phyloP scores from a whole-genome alignment of 2,888 invertebrate genomes.

The Fabriciana adippe region DNA sequence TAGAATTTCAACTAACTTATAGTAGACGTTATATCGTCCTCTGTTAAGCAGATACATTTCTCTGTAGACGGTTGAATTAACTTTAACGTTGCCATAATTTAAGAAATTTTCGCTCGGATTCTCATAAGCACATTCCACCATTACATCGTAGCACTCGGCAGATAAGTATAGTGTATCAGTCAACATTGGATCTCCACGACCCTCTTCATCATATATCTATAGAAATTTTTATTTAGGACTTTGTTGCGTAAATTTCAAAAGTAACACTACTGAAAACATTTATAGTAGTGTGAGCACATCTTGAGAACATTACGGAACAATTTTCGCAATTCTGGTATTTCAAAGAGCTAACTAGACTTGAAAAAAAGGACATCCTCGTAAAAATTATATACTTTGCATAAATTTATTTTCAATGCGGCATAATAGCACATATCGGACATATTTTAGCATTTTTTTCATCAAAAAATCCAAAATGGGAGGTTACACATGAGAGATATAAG shows the following conservation, averaged over 20 bases:
- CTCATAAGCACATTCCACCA: conserved; percentile 77
- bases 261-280: neutral
- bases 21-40: conserved; percentile 82
- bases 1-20: conserved; percentile 63
- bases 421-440: too few species aligned
- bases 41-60: conserved; percentile 80
- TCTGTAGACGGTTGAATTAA: conserved; percentile 69
- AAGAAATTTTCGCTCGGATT: conserved; percentile 69
- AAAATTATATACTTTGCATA: too few species aligned
- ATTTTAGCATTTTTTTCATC: too few species aligned
- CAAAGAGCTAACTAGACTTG: too few species aligned
- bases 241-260: too few species aligned
- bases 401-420: too few species aligned
- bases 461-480: too few species aligned
- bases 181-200: conserved; percentile 71
- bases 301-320: too few species aligned
- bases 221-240: neutral
- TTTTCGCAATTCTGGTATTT: too few species aligned
- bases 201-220: conserved; percentile 71
- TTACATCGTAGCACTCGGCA: conserved; percentile 84
- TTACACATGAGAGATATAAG: too few species aligned
- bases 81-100: conserved; percentile 82
- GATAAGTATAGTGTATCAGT: conserved; percentile 68
- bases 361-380: too few species aligned
- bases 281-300: neutral